Evolutionary conservation across 2,888 invertebrate genomes (phyloP).

Genomic region (Mesorhabditis sp.): DNA sequence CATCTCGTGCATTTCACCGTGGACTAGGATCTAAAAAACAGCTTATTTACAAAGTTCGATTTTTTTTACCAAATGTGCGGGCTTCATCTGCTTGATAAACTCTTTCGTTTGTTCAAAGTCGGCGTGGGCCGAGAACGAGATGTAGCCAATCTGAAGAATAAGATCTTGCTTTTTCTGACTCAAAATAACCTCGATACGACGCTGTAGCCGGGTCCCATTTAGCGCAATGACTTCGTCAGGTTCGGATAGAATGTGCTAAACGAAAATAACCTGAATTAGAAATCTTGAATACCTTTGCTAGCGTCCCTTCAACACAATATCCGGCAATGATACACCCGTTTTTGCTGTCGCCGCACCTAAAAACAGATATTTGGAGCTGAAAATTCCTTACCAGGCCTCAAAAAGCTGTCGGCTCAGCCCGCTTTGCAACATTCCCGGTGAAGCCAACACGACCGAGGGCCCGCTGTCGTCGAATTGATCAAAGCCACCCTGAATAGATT

Average conservation of each 20-base stretch:
- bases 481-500: constrained; percentile 71
- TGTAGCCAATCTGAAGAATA: constrained; percentile 74
- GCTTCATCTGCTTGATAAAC: constrained; percentile 87
- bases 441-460: constrained; percentile 98
- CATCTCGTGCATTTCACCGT: constrained; percentile 99
- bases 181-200: constrained; percentile 60
- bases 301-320: constrained; percentile 67
- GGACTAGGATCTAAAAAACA: constrained; percentile 75
- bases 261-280: constrained; percentile 6
- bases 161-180: neutral
- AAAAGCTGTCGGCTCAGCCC: constrained; percentile 93
- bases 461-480: constrained; percentile 99
- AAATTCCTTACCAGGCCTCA: constrained; percentile 77
- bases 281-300: constrained; percentile 60
- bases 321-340: constrained; percentile 98
- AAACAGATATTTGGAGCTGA: neutral
- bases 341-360: constrained; percentile 82
- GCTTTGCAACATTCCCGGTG: constrained; percentile 99
- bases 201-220: constrained; percentile 88
- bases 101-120: constrained; percentile 96
- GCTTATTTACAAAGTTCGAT: neutral
- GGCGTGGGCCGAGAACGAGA: constrained; percentile 97
- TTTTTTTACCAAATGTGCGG: constrained; percentile 80
- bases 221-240: constrained; percentile 94
- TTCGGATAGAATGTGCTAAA: constrained; percentile 80